These are phyloP conservation scores for Hippocampus zosterae DNA, from an alignment of 2,113 vertebrate species.

Conservation along the genomic window DNA sequence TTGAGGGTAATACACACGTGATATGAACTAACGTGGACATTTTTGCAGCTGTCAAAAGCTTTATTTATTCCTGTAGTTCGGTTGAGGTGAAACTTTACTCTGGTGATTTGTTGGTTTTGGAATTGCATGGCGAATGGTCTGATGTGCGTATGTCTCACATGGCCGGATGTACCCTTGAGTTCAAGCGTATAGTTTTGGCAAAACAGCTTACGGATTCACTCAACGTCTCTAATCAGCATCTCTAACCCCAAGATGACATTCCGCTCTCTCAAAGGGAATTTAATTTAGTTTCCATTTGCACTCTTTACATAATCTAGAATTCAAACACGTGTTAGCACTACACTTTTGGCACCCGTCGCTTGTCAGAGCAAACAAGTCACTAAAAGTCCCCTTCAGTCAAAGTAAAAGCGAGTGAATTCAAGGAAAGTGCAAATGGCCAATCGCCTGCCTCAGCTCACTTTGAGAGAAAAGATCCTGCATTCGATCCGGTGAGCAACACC, in stretches of 20 bases:
- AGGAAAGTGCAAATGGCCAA: not conserved
- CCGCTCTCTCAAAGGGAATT: constrained; percentile 56
- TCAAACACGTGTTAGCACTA: constrained; percentile 49
- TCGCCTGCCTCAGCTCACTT: constrained; percentile 9
- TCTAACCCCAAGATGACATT: constrained; percentile 42
- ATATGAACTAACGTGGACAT: not conserved
- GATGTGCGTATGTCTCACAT: not conserved
- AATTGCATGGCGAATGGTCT: not conserved
- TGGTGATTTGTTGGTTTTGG: not conserved
- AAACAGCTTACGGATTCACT: constrained; percentile 29
- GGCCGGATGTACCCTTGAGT: not conserved
- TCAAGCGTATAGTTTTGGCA: not conserved
- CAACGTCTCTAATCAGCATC: constrained; percentile 43
- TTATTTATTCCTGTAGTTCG: no score
- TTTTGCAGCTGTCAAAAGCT: not conserved
- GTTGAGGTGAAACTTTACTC: not conserved
- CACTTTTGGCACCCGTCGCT: constrained; percentile 37
- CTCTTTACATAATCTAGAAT: constrained; percentile 66
- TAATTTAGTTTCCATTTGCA: constrained; percentile 67
- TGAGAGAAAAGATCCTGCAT: constrained; percentile 16
- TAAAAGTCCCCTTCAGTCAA: constrained; percentile 26
- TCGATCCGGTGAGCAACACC: constrained; percentile 17
- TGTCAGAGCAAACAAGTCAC: constrained; percentile 52
- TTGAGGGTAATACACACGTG: constrained; percentile 79
- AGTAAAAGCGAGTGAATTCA: constrained; percentile 25